phyloP scores from a whole-genome alignment of 2,113 vertebrate genomes.

The Clupea harengus region DNA sequence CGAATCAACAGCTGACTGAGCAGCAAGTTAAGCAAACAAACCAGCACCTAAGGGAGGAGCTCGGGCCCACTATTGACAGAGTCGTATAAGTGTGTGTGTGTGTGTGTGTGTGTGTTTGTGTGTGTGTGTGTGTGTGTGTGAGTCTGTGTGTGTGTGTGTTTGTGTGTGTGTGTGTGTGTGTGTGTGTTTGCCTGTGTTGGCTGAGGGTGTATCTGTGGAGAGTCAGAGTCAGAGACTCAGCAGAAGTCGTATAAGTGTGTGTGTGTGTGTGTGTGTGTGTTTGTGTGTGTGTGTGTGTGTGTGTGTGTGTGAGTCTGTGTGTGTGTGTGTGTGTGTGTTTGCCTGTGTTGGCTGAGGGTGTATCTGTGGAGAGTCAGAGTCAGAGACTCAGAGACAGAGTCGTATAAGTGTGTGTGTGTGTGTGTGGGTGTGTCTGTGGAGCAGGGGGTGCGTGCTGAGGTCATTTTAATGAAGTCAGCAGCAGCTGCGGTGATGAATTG shows the following conservation, averaged over 20 bases:
- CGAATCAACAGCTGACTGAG: background rate
- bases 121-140: background rate
- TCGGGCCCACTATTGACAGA: background rate
- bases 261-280: no score
- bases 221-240: no score
- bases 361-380: no score
- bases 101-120: constrained; percentile 4
- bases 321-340: no score
- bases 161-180: background rate
- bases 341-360: no score
- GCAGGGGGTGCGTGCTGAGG: constrained; percentile 8
- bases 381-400: no score
- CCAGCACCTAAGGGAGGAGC: background rate
- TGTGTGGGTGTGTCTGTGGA: constrained; percentile 25
- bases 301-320: no score
- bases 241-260: no score
- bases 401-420: background rate
- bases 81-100: background rate
- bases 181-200: background rate
- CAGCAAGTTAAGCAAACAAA: background rate
- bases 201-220: background rate
- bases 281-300: no score
- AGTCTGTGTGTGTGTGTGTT: background rate
- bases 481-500: background rate
- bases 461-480: constrained; percentile 10